phyloP scores from a whole-genome alignment of 2,113 vertebrate genomes.

The Gorsachius goisagi region DNA sequence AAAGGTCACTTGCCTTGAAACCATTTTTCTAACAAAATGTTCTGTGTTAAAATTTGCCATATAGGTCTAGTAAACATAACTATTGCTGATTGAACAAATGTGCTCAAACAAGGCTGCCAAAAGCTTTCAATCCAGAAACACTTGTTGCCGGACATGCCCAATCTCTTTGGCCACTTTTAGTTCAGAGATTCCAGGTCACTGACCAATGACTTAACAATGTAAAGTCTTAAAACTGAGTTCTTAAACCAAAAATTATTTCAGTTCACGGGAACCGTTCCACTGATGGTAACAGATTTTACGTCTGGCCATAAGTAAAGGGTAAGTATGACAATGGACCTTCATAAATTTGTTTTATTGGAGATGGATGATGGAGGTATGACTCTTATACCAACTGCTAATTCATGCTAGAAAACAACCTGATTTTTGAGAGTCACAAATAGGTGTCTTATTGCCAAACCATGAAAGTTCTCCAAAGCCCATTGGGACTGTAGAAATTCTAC shows the following conservation, averaged over 20 bases:
- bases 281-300: not conserved
- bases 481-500: not conserved
- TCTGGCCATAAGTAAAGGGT: not conserved
- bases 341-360: not conserved
- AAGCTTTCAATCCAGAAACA: not conserved
- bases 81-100: not conserved
- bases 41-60: not conserved
- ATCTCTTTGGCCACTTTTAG: not conserved
- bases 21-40: not conserved
- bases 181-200: not conserved
- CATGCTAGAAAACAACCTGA: not conserved
- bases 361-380: not conserved
- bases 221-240: not conserved
- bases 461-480: not conserved
- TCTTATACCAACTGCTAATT: not conserved
- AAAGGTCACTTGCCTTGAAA: not conserved
- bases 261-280: not conserved
- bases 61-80: not conserved
- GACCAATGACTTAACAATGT: not conserved
- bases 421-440: not conserved
- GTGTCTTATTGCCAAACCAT: not conserved
- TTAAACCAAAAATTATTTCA: not conserved
- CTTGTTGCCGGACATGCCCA: not conserved
- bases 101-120: not conserved
- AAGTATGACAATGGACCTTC: not conserved